phyloP scores from a whole-genome alignment of 53 echinoderm and acorn worm species.

The Apostichopus leukothele region DNA sequence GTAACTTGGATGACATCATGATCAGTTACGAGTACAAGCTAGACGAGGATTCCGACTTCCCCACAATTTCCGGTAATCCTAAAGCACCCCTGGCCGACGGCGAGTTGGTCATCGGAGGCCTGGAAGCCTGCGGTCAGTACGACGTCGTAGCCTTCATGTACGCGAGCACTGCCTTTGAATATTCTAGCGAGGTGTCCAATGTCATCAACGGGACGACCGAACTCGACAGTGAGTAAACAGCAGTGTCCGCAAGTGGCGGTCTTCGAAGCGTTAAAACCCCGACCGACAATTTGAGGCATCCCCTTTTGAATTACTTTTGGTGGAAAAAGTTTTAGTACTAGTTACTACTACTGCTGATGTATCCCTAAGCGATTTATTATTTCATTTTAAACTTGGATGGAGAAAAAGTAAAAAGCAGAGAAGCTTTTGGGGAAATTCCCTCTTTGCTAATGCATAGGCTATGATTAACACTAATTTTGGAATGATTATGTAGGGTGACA shows the following conservation, averaged over 20 bases:
- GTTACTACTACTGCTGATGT: too few relatives aligned
- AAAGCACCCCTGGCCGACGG: not conserved
- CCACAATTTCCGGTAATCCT: not conserved
- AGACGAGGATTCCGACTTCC: not conserved
- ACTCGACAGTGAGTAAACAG: not conserved
- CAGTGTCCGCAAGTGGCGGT: not conserved
- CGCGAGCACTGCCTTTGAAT: constrained; percentile 7
- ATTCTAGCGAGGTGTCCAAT: not conserved
- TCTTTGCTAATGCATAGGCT: too few relatives aligned
- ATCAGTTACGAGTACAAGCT: constrained; percentile 1
- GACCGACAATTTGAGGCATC: not conserved
- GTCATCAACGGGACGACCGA: constrained; percentile 29
- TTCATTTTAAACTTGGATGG: too few relatives aligned
- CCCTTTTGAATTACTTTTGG: too few relatives aligned
- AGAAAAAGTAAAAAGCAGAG: too few relatives aligned
- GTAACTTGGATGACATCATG: constrained; percentile 34
- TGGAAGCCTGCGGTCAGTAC: constrained; percentile 11
- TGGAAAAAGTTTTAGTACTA: too few relatives aligned
- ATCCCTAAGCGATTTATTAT: too few relatives aligned
- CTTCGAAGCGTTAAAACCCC: not conserved
- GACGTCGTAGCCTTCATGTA: not conserved
- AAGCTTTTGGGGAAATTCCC: too few relatives aligned
- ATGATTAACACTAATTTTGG: too few relatives aligned
- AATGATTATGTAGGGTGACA: too few relatives aligned
- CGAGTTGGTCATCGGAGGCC: constrained; percentile 4